Percentiles rank a stretch among this genome's conserved stretches.
Conservation (phyloP, 2,797 vertebrate genomes). For the Notoglanidium macrostoma region DNA sequence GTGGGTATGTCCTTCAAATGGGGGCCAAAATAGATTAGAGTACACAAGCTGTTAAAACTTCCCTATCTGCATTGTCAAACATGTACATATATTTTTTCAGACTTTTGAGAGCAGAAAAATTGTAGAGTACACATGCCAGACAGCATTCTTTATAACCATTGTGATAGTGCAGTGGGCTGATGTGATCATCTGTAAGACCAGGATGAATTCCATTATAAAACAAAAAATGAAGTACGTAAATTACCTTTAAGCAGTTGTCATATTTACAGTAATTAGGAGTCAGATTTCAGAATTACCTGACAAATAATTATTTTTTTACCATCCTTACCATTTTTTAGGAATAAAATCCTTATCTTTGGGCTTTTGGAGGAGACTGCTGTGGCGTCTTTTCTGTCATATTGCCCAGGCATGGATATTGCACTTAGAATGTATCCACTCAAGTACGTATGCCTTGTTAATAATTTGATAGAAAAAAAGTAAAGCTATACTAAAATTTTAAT, state of each 20-base stretch:
- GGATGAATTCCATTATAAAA: conserved; percentile 86
- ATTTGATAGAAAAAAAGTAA: neutral
- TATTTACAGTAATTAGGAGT: neutral
- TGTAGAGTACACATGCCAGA: conserved; percentile 88
- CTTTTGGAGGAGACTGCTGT: conserved; percentile 94
- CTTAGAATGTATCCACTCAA: conserved; percentile 95
- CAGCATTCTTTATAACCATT: conserved; percentile 86
- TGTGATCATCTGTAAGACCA: conserved; percentile 87
- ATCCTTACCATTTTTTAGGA: conserved; percentile 70
- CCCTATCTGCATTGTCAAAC: neutral
- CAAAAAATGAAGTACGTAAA: conserved; percentile 87
- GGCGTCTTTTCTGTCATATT: conserved; percentile 95
- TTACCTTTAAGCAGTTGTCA: neutral
- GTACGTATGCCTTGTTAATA: conserved; percentile 71
- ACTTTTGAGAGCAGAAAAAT: conserved; percentile 89
- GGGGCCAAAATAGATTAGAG: neutral
- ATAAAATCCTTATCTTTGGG: conserved; percentile 96
- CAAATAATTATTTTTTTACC: neutral
- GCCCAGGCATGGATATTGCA: conserved; percentile 92
- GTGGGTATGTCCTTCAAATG: conserved; percentile 75
- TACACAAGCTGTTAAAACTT: neutral
- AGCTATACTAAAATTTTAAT: neutral
- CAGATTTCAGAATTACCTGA: neutral
- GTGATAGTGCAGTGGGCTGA: conserved; percentile 89
- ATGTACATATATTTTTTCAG: conserved; percentile 61